These are phyloP conservation scores for Nephrotoma appendiculata DNA, from an alignment of 2,888 invertebrate genomes.

Conservation along the genomic window DNA sequence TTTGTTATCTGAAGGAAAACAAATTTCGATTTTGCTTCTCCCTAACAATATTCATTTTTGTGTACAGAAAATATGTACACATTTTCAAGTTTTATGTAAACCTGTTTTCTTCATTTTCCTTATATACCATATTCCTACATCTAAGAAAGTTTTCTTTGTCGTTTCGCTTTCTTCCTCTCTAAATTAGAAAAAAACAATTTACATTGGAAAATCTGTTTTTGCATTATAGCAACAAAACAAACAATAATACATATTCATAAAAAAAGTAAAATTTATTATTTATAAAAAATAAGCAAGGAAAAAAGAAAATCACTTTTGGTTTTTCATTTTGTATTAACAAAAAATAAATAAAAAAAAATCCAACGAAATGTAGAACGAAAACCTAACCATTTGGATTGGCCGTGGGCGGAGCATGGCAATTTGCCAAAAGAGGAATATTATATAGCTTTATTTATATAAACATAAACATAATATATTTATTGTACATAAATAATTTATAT, in stretches of 20 bases:
- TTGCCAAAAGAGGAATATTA: neutral
- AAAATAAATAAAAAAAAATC: neutral
- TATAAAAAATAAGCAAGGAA: neutral
- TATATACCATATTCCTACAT: neutral
- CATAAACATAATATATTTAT: neutral
- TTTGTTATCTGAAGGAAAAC: neutral
- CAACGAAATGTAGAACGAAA: neutral
- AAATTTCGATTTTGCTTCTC: neutral
- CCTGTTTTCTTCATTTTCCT: neutral
- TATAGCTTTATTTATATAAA: neutral
- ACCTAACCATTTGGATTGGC: neutral
- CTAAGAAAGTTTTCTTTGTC: neutral
- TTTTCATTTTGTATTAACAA: neutral
- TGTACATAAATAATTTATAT: neutral
- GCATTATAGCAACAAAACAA: neutral
- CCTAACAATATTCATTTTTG: neutral
- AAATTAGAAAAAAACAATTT: neutral
- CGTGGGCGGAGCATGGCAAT: neutral
- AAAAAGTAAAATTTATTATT: neutral
- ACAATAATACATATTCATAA: neutral
- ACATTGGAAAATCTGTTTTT: neutral
- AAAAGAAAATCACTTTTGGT: neutral
- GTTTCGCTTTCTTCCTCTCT: neutral
- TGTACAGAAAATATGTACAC: neutral
- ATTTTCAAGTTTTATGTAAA: neutral